Conservation (phyloP, 2,888 invertebrate genomes). For the Hyposoter didymator region DNA sequence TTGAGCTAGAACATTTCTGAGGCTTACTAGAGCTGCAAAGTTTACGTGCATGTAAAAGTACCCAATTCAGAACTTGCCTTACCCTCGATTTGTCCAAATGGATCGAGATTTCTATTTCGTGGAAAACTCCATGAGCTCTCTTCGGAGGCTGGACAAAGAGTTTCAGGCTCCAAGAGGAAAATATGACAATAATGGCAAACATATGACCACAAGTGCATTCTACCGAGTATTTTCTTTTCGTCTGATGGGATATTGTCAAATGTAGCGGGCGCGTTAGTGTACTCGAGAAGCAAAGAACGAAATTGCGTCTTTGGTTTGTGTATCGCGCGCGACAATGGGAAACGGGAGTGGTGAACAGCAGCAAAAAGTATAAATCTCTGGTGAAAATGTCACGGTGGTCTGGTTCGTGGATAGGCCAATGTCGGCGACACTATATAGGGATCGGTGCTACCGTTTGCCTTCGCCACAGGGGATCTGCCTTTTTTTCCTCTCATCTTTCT, state of each 20-base stretch:
- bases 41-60: neutral
- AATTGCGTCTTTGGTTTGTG: slow-evolving; percentile 42
- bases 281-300: neutral
- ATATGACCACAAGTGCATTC: slow-evolving; percentile 32
- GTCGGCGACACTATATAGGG: slow-evolving; percentile 76
- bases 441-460: slow-evolving; percentile 79
- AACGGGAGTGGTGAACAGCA: slow-evolving; percentile 53
- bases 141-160: slow-evolving; percentile 2
- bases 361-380: slow-evolving; percentile 78
- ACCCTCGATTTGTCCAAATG: neutral
- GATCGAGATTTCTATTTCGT: neutral
- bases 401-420: slow-evolving; percentile 59
- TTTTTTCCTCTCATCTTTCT: slow-evolving; percentile 65
- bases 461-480: slow-evolving; percentile 76
- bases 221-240: neutral
- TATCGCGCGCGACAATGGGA: slow-evolving; percentile 48
- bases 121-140: neutral
- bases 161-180: neutral
- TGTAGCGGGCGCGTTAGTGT: slow-evolving; percentile 5
- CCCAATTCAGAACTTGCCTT: neutral
- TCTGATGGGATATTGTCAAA: slow-evolving; percentile 13
- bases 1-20: neutral
- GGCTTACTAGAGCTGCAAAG: neutral
- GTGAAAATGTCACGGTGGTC: slow-evolving; percentile 81
- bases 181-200: slow-evolving; percentile 39